Evolutionary conservation across 1,140 invertebrate genomes (phyloP).

Genomic region (Papilio helenus): DNA sequence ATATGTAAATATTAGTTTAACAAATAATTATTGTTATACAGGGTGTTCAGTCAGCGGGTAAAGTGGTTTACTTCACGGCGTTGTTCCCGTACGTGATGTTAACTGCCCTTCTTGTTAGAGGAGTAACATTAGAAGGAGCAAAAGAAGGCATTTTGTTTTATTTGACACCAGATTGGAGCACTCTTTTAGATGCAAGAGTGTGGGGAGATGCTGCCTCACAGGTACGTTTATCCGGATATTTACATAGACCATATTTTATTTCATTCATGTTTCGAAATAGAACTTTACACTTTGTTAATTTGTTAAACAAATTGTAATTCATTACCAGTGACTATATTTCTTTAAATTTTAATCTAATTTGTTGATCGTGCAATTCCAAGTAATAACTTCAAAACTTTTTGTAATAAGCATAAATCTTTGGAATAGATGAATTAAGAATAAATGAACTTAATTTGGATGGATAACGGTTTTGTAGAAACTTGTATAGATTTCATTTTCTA

Average conservation of each 20-base stretch:
- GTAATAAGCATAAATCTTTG: conserved; percentile 45
- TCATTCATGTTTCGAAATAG: not conserved
- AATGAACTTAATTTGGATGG: conserved; percentile 42
- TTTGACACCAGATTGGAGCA: conserved; percentile 89
- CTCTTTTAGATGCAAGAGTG: conserved; percentile 83
- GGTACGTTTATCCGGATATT: conserved; percentile 48
- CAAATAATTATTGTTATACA: conserved; percentile 51
- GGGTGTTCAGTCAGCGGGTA: conserved; percentile 90
- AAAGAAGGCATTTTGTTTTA: conserved; percentile 89
- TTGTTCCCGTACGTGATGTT: conserved; percentile 91
- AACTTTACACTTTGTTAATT: not conserved
- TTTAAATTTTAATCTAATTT: conserved; percentile 42
- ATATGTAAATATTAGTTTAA: not conserved
- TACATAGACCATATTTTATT: not conserved
- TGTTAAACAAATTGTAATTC: not conserved
- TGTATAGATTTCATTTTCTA: not conserved
- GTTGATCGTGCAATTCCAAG: conserved; percentile 15
- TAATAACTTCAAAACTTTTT: conserved; percentile 42
- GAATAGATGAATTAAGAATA: conserved; percentile 45
- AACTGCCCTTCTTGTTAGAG: conserved; percentile 86
- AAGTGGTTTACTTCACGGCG: conserved; percentile 91
- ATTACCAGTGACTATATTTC: not conserved
- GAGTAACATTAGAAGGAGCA: conserved; percentile 89
- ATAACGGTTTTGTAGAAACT: conserved; percentile 35
- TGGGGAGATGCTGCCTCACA: conserved; percentile 86